These are phyloP conservation scores for Helobdella robusta DNA, from an alignment of 2,888 invertebrate genomes.

Conservation along the genomic window DNA sequence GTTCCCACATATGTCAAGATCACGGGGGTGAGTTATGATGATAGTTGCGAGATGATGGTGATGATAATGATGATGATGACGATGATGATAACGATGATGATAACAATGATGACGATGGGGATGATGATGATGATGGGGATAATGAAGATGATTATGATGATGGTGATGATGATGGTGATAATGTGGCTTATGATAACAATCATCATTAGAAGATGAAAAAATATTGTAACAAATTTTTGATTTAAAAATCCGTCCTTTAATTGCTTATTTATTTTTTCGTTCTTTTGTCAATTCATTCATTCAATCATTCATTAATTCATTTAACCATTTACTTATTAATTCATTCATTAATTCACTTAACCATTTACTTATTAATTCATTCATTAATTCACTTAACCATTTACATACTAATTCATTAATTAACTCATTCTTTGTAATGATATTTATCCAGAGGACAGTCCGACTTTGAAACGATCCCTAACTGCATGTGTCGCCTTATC, in stretches of 20 bases:
- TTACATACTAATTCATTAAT: too few relatives aligned
- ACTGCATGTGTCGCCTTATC: too few relatives aligned
- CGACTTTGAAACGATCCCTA: too few relatives aligned
- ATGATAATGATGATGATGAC: constrained; percentile 13
- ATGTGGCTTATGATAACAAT: too few relatives aligned
- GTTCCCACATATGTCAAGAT: too few relatives aligned
- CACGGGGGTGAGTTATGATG: too few relatives aligned
- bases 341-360: constrained; percentile 20
- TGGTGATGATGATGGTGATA: constrained; percentile 3
- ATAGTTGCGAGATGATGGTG: too few relatives aligned
- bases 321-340: constrained; percentile 23
- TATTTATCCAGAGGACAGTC: too few relatives aligned
- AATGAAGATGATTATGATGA: constrained; percentile 22
- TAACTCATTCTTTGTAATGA: too few relatives aligned
- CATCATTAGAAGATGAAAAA: too few relatives aligned
- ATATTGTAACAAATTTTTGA: too few relatives aligned
- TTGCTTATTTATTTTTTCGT: constrained; percentile 20
- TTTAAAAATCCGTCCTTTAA: constrained; percentile 19
- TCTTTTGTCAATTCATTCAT: constrained; percentile 20
- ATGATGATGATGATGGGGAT: constrained; percentile 20
- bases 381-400: constrained; percentile 15
- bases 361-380: constrained; percentile 14
- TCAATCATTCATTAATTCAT: constrained; percentile 25
- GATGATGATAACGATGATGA: constrained; percentile 16
- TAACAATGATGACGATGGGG: constrained; percentile 8